A percentile compares a stretch with the other conserved stretches of the same genome.
These are phyloP conservation scores for Autographa gamma DNA, from an alignment of 2,888 invertebrate species.

Conservation along the genomic window DNA sequence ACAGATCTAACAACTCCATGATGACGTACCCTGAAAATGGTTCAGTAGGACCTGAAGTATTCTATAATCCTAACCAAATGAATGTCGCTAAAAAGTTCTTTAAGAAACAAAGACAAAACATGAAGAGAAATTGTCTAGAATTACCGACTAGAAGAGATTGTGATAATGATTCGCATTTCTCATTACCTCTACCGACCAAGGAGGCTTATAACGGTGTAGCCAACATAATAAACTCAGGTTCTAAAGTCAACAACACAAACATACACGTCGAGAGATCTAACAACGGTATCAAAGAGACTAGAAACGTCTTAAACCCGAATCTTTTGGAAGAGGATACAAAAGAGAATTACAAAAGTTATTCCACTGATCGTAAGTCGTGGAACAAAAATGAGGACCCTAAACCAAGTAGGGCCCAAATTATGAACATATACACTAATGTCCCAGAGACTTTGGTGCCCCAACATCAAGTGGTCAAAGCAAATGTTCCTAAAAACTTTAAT, in stretches of 20 bases:
- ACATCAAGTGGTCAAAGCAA: slow-evolving; percentile 87
- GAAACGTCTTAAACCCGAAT: slow-evolving; percentile 90
- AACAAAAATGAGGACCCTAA: slow-evolving; percentile 79
- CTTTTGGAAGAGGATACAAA: slow-evolving; percentile 90
- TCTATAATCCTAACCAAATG: slow-evolving; percentile 98
- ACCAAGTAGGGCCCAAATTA: slow-evolving; percentile 78
- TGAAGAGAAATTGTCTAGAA: slow-evolving; percentile 93
- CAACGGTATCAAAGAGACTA: slow-evolving; percentile 88
- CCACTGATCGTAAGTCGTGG: slow-evolving; percentile 80
- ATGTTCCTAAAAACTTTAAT: slow-evolving; percentile 72
- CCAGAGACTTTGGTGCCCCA: slow-evolving; percentile 90
- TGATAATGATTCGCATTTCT: slow-evolving; percentile 86
- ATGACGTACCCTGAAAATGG: slow-evolving; percentile 90
- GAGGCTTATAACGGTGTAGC: slow-evolving; percentile 87
- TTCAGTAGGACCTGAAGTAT: slow-evolving; percentile 91
- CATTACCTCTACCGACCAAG: slow-evolving; percentile 84
- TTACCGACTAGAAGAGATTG: slow-evolving; percentile 90
- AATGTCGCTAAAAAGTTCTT: slow-evolving; percentile 98
- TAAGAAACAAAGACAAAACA: slow-evolving; percentile 93
- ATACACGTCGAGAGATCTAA: slow-evolving; percentile 91
- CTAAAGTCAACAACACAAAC: slow-evolving; percentile 95
- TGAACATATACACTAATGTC: slow-evolving; percentile 91
- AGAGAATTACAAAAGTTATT: slow-evolving; percentile 85
- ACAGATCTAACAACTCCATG: slow-evolving; percentile 91
- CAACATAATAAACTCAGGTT: slow-evolving; percentile 91